Conservation (phyloP, 1,140 invertebrate species). For the Drosophila quadrilineata region DNA sequence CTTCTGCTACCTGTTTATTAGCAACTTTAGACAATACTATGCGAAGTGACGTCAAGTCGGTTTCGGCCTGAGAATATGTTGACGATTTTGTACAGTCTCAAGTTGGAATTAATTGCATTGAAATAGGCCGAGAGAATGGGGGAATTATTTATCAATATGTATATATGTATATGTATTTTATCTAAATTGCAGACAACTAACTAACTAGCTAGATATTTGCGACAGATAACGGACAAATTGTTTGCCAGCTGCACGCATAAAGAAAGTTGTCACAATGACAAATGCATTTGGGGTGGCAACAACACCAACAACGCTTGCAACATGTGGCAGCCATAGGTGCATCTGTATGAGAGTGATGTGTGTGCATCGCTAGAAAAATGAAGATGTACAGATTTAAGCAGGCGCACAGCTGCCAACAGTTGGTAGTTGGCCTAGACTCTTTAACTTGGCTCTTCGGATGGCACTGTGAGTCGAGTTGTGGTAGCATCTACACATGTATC, state of each 20-base stretch:
- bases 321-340: conserved; percentile 15
- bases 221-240: conserved; percentile 5
- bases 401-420: conserved; percentile 52
- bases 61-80: not conserved
- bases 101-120: conserved; percentile 2
- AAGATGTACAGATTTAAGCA: conserved; percentile 74
- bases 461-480: conserved; percentile 51
- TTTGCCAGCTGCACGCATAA: not conserved
- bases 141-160: conserved; percentile 2
- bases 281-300: conserved; percentile 1
- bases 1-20: conserved; percentile 1
- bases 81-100: conserved; percentile 24
- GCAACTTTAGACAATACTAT: conserved; percentile 9
- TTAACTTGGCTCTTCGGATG: conserved; percentile 44
- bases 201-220: conserved; percentile 11
- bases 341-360: conserved; percentile 3
- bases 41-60: conserved; percentile 20
- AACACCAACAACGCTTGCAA: too few relatives aligned
- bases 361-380: conserved; percentile 67
- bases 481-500: conserved; percentile 32
- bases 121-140: not conserved
- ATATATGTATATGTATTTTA: not conserved
- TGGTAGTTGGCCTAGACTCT: conserved; percentile 29
- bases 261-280: conserved; percentile 12
- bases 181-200: conserved; percentile 23